Percentiles rank a stretch among this genome's conserved stretches.
Conservation (phyloP, 2,797 vertebrate species). For the Dromococcyx pavoninus region DNA sequence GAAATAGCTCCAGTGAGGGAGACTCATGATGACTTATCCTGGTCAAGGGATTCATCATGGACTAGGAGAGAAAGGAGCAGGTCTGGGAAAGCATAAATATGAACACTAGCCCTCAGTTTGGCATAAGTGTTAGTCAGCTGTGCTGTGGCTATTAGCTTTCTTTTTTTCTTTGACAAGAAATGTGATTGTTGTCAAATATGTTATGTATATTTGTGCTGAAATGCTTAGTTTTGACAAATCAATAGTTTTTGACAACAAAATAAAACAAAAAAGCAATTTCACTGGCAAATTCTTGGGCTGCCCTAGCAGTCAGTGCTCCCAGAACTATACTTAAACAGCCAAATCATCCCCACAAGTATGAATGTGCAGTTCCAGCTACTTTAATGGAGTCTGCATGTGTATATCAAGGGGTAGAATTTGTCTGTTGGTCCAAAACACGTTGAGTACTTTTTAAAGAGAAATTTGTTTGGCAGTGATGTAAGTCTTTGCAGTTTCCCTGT, state of each 20-base stretch:
- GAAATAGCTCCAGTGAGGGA: neutral
- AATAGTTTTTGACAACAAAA: slow-evolving; percentile 43
- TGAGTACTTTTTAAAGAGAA: slow-evolving; percentile 6
- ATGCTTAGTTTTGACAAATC: slow-evolving; percentile 48
- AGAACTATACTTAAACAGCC: neutral
- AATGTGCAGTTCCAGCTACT: slow-evolving; percentile 10
- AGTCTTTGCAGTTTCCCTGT: neutral
- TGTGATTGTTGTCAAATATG: neutral
- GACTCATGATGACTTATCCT: neutral
- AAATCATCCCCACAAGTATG: slow-evolving; percentile 23
- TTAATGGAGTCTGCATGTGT: slow-evolving; percentile 30
- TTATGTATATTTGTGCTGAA: slow-evolving; percentile 9
- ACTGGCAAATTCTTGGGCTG: slow-evolving; percentile 9
- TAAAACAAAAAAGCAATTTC: neutral
- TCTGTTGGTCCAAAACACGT: neutral
- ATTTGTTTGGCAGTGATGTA: neutral
- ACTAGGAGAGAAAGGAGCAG: neutral
- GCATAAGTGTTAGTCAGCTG: neutral
- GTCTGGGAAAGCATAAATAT: neutral
- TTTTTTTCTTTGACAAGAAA: slow-evolving; percentile 27
- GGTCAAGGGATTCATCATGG: neutral
- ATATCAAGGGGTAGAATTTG: slow-evolving; percentile 29
- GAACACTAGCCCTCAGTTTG: neutral
- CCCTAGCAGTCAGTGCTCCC: neutral
- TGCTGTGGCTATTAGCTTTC: neutral